These are phyloP conservation scores for Drepana falcataria DNA, from an alignment of 2,888 invertebrate species.

Conservation along the genomic window DNA sequence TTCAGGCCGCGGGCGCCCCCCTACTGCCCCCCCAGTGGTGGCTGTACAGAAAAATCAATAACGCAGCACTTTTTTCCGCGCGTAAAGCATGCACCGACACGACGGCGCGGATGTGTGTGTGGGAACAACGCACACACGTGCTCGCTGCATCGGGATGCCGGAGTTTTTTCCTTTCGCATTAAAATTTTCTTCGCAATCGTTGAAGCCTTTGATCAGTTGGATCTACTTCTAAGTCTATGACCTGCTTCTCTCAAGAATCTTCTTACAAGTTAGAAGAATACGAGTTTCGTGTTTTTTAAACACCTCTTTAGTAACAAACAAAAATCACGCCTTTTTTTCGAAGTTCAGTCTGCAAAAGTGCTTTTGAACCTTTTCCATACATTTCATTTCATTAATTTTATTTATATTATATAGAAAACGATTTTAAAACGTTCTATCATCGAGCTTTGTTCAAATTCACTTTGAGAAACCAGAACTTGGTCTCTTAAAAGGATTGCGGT, in stretches of 20 bases:
- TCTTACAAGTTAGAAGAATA: neutral
- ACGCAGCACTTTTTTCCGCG: conserved; percentile 80
- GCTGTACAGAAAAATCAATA: conserved; percentile 79
- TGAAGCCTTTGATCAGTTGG: conserved; percentile 53
- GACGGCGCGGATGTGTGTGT: conserved; percentile 43
- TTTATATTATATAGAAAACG: conserved; percentile 40
- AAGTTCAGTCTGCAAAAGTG: too few relatives aligned
- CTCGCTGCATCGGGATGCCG: conserved; percentile 55
- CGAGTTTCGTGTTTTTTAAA: too few relatives aligned
- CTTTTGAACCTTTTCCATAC: too few relatives aligned
- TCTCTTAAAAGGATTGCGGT: conserved; percentile 58
- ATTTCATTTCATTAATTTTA: too few relatives aligned
- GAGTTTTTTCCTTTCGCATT: conserved; percentile 61
- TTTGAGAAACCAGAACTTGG: conserved; percentile 48
- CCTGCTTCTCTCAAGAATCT: conserved; percentile 9
- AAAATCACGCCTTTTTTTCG: too few relatives aligned
- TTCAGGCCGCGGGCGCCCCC: conserved; percentile 73
- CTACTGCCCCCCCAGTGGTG: conserved; percentile 43
- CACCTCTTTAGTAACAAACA: too few relatives aligned
- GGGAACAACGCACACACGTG: conserved; percentile 45
- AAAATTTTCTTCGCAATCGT: conserved; percentile 50
- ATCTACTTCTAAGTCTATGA: conserved; percentile 53
- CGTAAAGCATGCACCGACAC: conserved; percentile 79
- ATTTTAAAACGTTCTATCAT: conserved; percentile 52
- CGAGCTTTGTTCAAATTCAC: conserved; percentile 48